Evolutionary conservation across 1,140 invertebrate genomes (phyloP), one percentile per base, ranked within the genome.

Genomic region (Neomicropteryx cornuta): DNA sequence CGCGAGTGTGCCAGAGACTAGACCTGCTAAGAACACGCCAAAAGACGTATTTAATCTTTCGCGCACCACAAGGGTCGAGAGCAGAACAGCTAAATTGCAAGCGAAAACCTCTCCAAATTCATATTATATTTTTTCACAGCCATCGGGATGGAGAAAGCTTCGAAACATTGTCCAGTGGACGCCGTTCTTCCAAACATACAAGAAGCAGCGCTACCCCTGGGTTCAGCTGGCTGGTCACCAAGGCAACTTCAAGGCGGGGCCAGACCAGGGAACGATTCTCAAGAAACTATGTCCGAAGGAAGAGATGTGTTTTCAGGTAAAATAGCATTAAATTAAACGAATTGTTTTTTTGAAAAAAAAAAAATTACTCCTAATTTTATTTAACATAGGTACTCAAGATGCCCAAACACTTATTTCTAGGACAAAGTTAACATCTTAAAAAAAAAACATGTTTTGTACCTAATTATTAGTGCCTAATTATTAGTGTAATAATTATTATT

Each of bases 181-280:
- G 20, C 91, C 90, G 17, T 96, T 96, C 71, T 87, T 94, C 55
- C 92, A 95, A 66, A 94, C 88, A 0, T 95, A 93, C 71, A 94
- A 93, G 60, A 92, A 93, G 60, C 84, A 91, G 63, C 72, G 84
- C 43, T 95, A 96, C 69, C 91, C 89, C 33, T 97, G 92, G 92
- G 87, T 97, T 20, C 92, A 96, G 59, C 67, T 94, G 19, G 89
- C 89, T 19, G 89, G 89, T 4, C 89, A 93, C 58, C 87, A 92
- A 65, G 87, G 90, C 21, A 95, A 93, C 66, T 97, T 97, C 68
- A 87, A 87, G 56, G 84, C 89, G 3, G 91, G 91, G 5, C 83
- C 85, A 6, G 84, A 88, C 48, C 87, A 85, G 47, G 91, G 92
- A 19, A 94, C 90, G 3, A 92, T 97, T 41, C 62, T 95, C 45